Evolutionary conservation across 2,888 invertebrate genomes (phyloP).

Genomic region (Lepidocyrtinus sp.): DNA sequence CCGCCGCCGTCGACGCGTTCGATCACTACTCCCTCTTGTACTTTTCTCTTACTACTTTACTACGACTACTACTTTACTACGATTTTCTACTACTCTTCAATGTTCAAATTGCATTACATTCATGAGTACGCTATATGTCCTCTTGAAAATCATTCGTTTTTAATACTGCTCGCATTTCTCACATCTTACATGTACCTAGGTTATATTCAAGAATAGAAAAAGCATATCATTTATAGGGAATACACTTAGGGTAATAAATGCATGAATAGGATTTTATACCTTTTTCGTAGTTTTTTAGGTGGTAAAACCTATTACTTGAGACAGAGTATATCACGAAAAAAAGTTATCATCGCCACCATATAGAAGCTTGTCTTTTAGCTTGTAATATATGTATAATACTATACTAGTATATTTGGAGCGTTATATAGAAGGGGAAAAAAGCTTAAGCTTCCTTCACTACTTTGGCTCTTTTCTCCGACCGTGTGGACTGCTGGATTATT

Average conservation of each 20-base stretch:
- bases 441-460: slow-evolving; percentile 43
- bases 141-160: background rate
- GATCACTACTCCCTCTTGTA: slow-evolving; percentile 10
- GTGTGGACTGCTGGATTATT: slow-evolving; percentile 62
- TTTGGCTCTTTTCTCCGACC: slow-evolving; percentile 35
- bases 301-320: slow-evolving; percentile 9
- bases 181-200: background rate
- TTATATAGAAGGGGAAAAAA: slow-evolving; percentile 1
- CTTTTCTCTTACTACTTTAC: slow-evolving; percentile 7
- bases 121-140: background rate
- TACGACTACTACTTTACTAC: slow-evolving; percentile 42
- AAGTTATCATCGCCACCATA: background rate
- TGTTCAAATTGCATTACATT: background rate
- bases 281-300: slow-evolving; percentile 11
- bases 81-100: slow-evolving; percentile 30
- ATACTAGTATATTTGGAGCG: background rate
- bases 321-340: background rate
- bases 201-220: background rate
- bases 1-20: slow-evolving; percentile 26
- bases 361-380: background rate
- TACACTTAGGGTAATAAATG: background rate
- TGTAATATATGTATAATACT: background rate
- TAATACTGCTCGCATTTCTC: background rate
- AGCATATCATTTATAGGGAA: background rate
- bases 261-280: background rate